Percentiles rank a stretch among this genome's conserved stretches.
phyloP scores from a whole-genome alignment of 1,140 invertebrate genomes.

The Pseudomyrmex cubaensis region DNA sequence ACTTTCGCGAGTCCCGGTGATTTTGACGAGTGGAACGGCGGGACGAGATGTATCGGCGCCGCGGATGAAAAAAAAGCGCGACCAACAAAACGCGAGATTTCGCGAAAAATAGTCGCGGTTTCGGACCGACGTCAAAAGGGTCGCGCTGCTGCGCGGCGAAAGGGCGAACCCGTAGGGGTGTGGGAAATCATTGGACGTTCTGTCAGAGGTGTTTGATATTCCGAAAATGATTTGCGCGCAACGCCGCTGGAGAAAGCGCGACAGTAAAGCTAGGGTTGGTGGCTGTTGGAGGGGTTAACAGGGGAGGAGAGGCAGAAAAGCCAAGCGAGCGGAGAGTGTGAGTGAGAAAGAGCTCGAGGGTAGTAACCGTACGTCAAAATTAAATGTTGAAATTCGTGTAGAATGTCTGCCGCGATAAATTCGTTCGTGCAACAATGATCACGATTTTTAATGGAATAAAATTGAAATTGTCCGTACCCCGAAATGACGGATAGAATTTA shows the following conservation, averaged over 20 bases:
- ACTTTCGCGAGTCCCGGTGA: constrained; percentile 76
- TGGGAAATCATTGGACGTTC: constrained; percentile 57
- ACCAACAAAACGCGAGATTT: not conserved
- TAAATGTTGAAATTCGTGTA: constrained; percentile 64
- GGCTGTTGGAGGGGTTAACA: not conserved
- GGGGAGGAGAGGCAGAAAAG: constrained; percentile 17
- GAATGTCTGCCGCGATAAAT: constrained; percentile 61
- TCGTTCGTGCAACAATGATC: constrained; percentile 60
- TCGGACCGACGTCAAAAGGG: constrained; percentile 30
- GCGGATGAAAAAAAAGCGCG: not conserved
- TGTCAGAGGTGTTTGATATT: constrained; percentile 61
- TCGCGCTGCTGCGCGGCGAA: constrained; percentile 19
- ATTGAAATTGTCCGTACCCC: constrained; percentile 56
- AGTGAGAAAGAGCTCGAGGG: constrained; percentile 21
- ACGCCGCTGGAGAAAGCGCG: constrained; percentile 18
- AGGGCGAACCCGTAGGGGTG: constrained; percentile 28
- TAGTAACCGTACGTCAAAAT: constrained; percentile 60
- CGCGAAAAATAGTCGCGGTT: constrained; percentile 36
- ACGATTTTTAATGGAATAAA: constrained; percentile 62
- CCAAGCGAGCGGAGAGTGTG: not conserved
- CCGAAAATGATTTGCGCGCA: constrained; percentile 53
- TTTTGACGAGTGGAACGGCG: constrained; percentile 81
- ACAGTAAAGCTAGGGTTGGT: not conserved
- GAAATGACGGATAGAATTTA: constrained; percentile 60
- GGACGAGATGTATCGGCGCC: constrained; percentile 46